phyloP scores from a whole-genome alignment of 64 coral and sea anemone genomes.

The Anthopleura sola region DNA sequence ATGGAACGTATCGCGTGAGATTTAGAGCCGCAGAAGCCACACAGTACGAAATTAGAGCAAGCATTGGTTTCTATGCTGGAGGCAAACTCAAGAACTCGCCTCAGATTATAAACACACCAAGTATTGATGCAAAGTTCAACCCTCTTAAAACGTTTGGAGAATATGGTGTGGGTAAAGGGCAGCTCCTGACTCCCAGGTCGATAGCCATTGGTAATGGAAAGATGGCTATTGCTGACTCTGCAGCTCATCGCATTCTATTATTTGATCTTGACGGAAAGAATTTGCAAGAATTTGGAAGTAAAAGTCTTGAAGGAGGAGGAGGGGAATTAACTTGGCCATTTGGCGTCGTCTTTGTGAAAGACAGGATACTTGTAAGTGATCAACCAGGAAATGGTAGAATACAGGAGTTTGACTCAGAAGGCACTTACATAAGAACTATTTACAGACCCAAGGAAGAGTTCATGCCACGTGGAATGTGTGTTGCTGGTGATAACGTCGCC shows the following conservation, averaged over 20 bases:
- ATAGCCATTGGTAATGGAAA: slow-evolving; percentile 47
- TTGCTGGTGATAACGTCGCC: background rate
- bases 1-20: too few relatives aligned
- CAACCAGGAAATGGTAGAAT: slow-evolving; percentile 71
- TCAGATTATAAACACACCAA: too few relatives aligned
- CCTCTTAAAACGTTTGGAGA: too few relatives aligned
- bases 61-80: too few relatives aligned
- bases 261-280: slow-evolving; percentile 58
- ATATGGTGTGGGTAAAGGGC: too few relatives aligned
- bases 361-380: slow-evolving; percentile 53
- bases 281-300: slow-evolving; percentile 73
- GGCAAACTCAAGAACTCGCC: too few relatives aligned
- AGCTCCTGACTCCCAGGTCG: slow-evolving; percentile 52
- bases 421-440: background rate
- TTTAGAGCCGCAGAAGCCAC: too few relatives aligned
- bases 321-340: slow-evolving; percentile 66
- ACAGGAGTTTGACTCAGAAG: slow-evolving; percentile 51
- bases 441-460: background rate
- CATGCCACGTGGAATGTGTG: background rate
- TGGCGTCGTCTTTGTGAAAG: slow-evolving; percentile 37
- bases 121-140: too few relatives aligned
- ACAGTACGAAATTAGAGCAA: too few relatives aligned
- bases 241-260: slow-evolving; percentile 71
- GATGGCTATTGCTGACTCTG: slow-evolving; percentile 67
- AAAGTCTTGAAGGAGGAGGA: background rate